These are phyloP conservation scores for Standfussiana lucernea DNA, from an alignment of 2,888 invertebrate species.

Conservation along the genomic window DNA sequence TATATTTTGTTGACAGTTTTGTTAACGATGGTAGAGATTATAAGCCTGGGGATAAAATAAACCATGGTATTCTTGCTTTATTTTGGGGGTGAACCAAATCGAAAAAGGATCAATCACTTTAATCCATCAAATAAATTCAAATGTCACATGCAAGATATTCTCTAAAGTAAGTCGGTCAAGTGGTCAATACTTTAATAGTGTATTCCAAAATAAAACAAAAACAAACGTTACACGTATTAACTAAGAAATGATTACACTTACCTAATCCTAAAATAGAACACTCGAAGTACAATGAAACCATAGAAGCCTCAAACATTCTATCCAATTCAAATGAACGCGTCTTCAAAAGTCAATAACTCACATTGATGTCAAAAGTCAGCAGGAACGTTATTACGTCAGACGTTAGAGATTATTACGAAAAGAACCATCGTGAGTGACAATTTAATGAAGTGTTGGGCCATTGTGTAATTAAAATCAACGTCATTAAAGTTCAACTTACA, in stretches of 20 bases:
- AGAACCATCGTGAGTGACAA: conserved; percentile 85
- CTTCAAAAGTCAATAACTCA: conserved; percentile 76
- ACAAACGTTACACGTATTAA: neutral
- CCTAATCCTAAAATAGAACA: conserved; percentile 36
- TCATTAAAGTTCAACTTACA: conserved; percentile 80
- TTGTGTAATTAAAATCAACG: conserved; percentile 86
- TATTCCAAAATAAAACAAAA: neutral
- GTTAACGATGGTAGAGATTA: neutral
- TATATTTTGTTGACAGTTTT: conserved; percentile 14
- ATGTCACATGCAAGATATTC: neutral
- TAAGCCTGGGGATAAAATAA: neutral
- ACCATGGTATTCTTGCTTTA: neutral
- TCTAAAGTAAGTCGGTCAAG: no score
- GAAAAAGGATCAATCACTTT: neutral
- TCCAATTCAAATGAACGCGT: conserved; percentile 59
- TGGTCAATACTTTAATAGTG: neutral
- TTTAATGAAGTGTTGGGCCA: conserved; percentile 87
- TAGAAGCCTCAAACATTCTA: conserved; percentile 49
- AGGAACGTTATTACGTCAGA: conserved; percentile 70
- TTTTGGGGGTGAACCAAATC: neutral
- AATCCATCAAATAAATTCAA: neutral
- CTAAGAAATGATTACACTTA: conserved; percentile 1
- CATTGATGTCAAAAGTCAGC: conserved; percentile 71
- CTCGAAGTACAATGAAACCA: conserved; percentile 46
- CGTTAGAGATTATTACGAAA: conserved; percentile 76